Base-by-base conservation (phyloP, 2,113 vertebrate genomes). In the Bettongia penicillata region DNA sequence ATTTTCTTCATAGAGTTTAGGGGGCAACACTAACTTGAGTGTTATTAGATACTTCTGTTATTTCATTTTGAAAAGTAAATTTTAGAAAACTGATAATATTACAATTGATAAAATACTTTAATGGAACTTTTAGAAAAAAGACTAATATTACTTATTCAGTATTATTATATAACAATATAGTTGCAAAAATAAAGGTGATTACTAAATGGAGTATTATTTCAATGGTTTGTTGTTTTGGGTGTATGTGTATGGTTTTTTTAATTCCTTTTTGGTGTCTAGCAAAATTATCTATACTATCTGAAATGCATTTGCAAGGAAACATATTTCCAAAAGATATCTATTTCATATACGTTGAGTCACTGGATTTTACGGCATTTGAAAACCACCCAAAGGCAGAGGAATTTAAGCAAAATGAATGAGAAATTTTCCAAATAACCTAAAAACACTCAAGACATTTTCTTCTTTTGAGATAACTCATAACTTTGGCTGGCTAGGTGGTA, bases 201-300 rank as follows among this genome's bases (percentile, higher is more conserved):
- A 89, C 96, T 96, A 96, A 95, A 97, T 96, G 94, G 95, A 95
- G 77, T 94, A 96, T 96, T 97, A 92, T 96, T 97, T 97, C 93
- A 90, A 95, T 25, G 51, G 95, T 53, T 50, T 93, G 48, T n/a
- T 98, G 24, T 97, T 97, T 9, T 51, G 2, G 51, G 14, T 52
- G 12, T 52, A 51, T 93, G 92, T 97, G 92, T 93, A 91, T 97
- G 91, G 95, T 94, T 97, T 93, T 90, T 96, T 57, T 52, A 48
- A 48, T 97, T 97, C 94, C 90, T 91, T 55, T 61, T 28, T 97
- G 77, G 28, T 94, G 93, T 94, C 50, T 93, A 97, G 92, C 53
- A 98, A 96, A 98, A 93, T 90, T 84, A 97, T 98, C 95, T 92
- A 3, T 94, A 92, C 28, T 96, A n/a, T 90, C 93, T 97, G 92